Conservation (phyloP, 2,113 vertebrate species). For the cattle (Bos taurus) region ARS-UCD2.0 NC_037348.1:68152501-68153000, state of each 20-base stretch:
- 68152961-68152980: background rate
- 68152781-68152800: background rate
- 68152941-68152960: background rate
- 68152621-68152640: background rate
- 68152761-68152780: background rate
- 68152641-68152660: background rate
- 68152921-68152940: background rate
- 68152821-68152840: background rate
- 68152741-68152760: background rate
- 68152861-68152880: background rate
- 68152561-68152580: background rate
- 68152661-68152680: background rate
- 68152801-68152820: background rate
- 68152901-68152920: background rate
- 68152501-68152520: background rate
- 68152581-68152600: background rate
- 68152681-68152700: accelerated
- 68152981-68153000: background rate
- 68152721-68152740: background rate
- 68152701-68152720: background rate
- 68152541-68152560: background rate
- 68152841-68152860: background rate
- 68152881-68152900: background rate
- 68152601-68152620: background rate
- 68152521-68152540: background rate